These are phyloP conservation scores for Temnothorax nylanderi DNA, from an alignment of 1,140 invertebrate species.

Conservation along the genomic window DNA sequence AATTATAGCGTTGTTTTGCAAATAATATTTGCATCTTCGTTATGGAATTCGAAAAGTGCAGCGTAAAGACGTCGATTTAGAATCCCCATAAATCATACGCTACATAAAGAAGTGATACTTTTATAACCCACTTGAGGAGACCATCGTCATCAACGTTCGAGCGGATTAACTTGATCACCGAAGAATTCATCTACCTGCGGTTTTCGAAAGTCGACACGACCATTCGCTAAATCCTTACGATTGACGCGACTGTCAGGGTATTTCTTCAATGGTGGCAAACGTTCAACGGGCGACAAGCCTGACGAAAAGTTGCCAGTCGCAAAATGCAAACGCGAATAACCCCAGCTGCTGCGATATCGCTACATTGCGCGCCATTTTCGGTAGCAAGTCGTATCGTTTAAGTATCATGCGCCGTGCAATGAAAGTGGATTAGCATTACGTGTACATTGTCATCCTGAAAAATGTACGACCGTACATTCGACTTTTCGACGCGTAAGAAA, in stretches of 20 bases:
- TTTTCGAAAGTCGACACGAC: constrained; percentile 25
- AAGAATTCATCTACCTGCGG: constrained; percentile 52
- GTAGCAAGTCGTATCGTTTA: constrained; percentile 57
- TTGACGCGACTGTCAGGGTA: constrained; percentile 31
- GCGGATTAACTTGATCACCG: constrained; percentile 50
- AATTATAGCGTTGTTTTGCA: background rate
- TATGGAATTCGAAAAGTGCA: constrained; percentile 29
- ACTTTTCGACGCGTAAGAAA: constrained; percentile 57
- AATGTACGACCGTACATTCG: constrained; percentile 66
- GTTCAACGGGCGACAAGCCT: background rate
- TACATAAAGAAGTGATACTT: constrained; percentile 33
- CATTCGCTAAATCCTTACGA: constrained; percentile 30
- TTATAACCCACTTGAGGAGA: constrained; percentile 50
- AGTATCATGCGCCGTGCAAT: constrained; percentile 56
- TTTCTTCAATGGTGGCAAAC: background rate
- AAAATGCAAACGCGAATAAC: constrained; percentile 24
- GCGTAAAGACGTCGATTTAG: constrained; percentile 32
- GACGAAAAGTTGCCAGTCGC: constrained; percentile 14
- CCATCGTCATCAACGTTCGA: constrained; percentile 47
- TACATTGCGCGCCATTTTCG: constrained; percentile 48
- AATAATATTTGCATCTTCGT: background rate
- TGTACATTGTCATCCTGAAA: constrained; percentile 71
- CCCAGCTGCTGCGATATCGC: background rate
- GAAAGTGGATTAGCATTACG: constrained; percentile 79
- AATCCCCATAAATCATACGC: constrained; percentile 31